Evolutionary conservation across 2,888 invertebrate genomes (phyloP).

Genomic region (Caenorhabditis uteleia): DNA sequence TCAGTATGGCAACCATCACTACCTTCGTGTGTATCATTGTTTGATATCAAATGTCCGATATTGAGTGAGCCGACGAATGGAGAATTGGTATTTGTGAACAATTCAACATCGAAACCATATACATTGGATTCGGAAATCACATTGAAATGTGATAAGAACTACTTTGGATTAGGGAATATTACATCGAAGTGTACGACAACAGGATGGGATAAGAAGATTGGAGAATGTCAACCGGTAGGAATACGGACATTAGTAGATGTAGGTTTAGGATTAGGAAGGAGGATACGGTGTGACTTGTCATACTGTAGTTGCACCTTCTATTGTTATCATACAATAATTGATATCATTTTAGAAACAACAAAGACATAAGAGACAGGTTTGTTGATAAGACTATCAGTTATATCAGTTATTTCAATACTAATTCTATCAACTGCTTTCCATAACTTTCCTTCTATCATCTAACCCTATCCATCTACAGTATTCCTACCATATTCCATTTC

Average conservation of each 20-base stretch:
- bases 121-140: slow-evolving; percentile 14
- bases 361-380: too few species aligned
- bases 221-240: slow-evolving; percentile 30
- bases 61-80: slow-evolving; percentile 30
- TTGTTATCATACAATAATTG: too few species aligned
- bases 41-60: slow-evolving; percentile 31
- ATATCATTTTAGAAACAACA: too few species aligned
- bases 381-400: too few species aligned
- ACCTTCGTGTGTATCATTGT: slow-evolving; percentile 20
- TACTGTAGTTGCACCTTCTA: too few species aligned
- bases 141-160: slow-evolving; percentile 30
- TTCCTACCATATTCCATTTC: neutral
- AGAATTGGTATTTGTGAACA: slow-evolving; percentile 29
- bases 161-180: slow-evolving; percentile 26
- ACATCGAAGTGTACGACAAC: slow-evolving; percentile 24
- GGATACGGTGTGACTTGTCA: too few species aligned
- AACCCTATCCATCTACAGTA: too few species aligned
- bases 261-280: too few species aligned
- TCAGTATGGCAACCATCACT: slow-evolving; percentile 29
- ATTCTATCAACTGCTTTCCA: too few species aligned
- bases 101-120: slow-evolving; percentile 24
- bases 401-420: too few species aligned
- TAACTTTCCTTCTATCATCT: too few species aligned
- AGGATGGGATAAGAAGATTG: slow-evolving; percentile 39
- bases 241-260: neutral